A percentile compares a stretch with the other conserved stretches of the same genome.
Evolutionary conservation across 2,113 vertebrate species (phyloP).

Genomic region (Sciurus niger): DNA sequence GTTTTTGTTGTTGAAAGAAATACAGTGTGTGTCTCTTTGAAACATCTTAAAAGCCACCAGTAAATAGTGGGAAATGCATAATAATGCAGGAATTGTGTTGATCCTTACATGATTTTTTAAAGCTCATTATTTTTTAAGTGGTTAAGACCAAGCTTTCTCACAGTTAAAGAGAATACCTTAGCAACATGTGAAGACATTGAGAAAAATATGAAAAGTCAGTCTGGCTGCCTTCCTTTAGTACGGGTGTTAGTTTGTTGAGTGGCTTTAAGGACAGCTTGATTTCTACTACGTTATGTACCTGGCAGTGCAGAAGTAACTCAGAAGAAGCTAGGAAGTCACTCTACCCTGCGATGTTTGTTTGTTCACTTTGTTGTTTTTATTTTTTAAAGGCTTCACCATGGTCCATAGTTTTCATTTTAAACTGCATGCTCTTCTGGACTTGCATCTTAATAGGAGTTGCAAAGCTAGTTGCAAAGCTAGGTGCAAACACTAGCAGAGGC

Average conservation of each 20-base stretch:
- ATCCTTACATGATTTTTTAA: neutral
- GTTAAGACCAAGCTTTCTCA: neutral
- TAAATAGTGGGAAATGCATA: neutral
- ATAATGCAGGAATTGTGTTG: neutral
- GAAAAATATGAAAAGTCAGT: neutral
- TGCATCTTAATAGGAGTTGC: neutral
- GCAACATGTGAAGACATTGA: neutral
- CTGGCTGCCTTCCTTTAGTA: neutral
- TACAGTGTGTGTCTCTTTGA: too few species aligned
- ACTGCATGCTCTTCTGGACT: neutral
- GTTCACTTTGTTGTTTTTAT: neutral
- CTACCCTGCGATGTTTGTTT: neutral
- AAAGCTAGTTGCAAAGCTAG: neutral
- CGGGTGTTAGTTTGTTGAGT: neutral
- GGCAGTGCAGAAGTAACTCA: neutral
- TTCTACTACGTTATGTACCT: neutral
- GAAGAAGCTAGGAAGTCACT: neutral
- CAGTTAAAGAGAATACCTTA: neutral
- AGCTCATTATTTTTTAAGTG: constrained; percentile 16
- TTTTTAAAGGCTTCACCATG: neutral
- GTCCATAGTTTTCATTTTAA: neutral
- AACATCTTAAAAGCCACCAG: neutral
- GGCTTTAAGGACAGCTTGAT: neutral
- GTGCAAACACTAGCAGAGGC: neutral
- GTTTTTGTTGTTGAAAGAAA: neutral